Percentiles rank a stretch among this genome's conserved stretches.
Evolutionary conservation across 2,797 vertebrate genomes (phyloP).

Genomic region (Perodicticus potto): DNA sequence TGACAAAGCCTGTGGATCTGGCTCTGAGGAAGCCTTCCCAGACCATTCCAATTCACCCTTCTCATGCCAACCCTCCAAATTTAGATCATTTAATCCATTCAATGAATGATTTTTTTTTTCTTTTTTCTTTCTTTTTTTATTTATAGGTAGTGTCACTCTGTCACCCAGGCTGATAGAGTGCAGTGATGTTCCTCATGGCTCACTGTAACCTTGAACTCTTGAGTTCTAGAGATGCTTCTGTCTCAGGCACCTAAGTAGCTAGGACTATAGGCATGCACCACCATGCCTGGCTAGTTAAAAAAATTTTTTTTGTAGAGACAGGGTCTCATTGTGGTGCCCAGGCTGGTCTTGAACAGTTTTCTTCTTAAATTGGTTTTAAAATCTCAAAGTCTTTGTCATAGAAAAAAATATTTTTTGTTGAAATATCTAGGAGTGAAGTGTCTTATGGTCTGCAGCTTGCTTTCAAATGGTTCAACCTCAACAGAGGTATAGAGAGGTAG

Average conservation of each 20-base stretch:
- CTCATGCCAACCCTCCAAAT: not conserved
- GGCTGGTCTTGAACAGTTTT: not conserved
- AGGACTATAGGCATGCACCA: not conserved
- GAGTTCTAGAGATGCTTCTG: not conserved
- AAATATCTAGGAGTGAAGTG: not conserved
- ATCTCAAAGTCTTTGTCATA: not conserved
- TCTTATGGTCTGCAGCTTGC: not conserved
- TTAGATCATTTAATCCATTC: not conserved
- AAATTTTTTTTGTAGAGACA: not conserved
- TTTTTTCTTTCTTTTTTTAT: not conserved
- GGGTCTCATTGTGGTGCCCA: not conserved
- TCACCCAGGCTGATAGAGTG: not conserved
- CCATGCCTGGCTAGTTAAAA: not conserved
- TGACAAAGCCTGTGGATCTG: not conserved
- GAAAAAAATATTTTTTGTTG: slow-evolving; percentile 24
- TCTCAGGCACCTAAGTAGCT: not conserved
- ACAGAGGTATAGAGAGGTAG: not conserved
- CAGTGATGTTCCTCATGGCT: not conserved
- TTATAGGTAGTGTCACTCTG: not conserved
- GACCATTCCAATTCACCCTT: not conserved
- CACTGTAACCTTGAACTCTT: not conserved
- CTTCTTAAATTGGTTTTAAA: not conserved
- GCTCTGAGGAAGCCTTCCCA: not conserved
- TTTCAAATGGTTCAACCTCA: slow-evolving; percentile 12
- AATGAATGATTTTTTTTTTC: not conserved